phyloP scores from a whole-genome alignment of 2,888 invertebrate species.

The Rhynchonema sp. region DNA sequence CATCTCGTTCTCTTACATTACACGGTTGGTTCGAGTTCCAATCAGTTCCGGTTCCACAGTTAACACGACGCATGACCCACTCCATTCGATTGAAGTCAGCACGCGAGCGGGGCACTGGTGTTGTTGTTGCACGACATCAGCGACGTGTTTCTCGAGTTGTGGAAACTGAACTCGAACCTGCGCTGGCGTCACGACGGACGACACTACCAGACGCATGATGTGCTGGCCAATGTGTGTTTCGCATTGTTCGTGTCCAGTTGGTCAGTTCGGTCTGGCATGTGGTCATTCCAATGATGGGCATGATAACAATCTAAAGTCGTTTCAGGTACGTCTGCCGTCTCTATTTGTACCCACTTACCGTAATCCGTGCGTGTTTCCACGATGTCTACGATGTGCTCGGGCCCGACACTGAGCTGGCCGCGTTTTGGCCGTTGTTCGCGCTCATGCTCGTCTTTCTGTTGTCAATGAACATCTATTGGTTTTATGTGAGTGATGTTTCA shows the following conservation, averaged over 20 bases:
- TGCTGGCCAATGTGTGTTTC: neutral
- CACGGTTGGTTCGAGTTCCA: conserved; percentile 7
- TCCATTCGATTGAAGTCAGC: neutral
- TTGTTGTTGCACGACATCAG: conserved; percentile 19
- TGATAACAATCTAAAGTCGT: too few relatives aligned
- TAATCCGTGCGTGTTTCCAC: neutral
- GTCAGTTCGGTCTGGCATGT: neutral
- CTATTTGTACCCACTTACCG: neutral
- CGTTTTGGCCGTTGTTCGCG: neutral
- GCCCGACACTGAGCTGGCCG: neutral
- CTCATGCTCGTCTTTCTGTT: neutral
- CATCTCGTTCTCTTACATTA: conserved; percentile 12
- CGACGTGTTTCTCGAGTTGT: conserved; percentile 15
- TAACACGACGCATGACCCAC: neutral
- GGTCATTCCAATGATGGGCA: neutral
- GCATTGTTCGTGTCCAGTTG: neutral
- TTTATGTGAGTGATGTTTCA: neutral
- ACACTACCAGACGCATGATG: neutral
- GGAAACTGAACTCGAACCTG: neutral
- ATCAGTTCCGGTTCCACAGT: neutral
- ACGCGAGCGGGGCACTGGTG: conserved; percentile 8
- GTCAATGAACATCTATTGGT: neutral
- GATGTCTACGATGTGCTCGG: neutral
- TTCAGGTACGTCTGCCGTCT: neutral
- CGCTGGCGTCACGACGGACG: neutral